A percentile compares a stretch with the other conserved stretches of the same genome.
Conservation (phyloP, 2,113 vertebrate species). For the Lasiurus borealis region DNA sequence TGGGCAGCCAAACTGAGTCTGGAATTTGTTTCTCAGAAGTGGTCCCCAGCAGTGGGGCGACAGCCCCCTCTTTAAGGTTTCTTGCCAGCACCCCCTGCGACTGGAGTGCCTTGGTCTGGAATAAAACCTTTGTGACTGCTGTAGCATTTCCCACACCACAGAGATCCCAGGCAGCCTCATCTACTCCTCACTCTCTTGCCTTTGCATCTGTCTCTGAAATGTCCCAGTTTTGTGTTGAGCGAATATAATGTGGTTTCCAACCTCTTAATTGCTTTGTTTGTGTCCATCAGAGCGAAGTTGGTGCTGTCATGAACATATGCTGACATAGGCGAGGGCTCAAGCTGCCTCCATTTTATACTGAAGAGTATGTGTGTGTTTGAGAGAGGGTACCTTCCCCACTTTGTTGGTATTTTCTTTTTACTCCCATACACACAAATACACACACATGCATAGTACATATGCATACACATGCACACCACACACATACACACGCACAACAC, state of each 20-base stretch:
- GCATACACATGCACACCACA: not conserved
- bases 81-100: accelerated
- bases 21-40: not conserved
- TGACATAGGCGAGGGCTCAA: accelerated
- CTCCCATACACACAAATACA: not conserved
- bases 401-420: not conserved
- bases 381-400: constrained; percentile 15
- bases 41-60: not conserved
- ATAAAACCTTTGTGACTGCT: accelerated
- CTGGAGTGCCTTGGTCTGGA: not conserved
- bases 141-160: not conserved
- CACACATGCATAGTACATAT: too few relatives aligned
- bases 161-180: not conserved
- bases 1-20: accelerated
- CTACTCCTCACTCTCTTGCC: accelerated
- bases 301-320: accelerated
- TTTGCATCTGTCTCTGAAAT: not conserved
- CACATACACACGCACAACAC: not conserved
- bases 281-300: not conserved
- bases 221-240: not conserved
- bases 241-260: not conserved
- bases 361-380: not conserved
- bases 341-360: not conserved
- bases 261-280: constrained; percentile 5
- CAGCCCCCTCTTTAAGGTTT: not conserved